phyloP scores from a whole-genome alignment of 2,113 vertebrate species.

The Lasiurus cinereus region DNA sequence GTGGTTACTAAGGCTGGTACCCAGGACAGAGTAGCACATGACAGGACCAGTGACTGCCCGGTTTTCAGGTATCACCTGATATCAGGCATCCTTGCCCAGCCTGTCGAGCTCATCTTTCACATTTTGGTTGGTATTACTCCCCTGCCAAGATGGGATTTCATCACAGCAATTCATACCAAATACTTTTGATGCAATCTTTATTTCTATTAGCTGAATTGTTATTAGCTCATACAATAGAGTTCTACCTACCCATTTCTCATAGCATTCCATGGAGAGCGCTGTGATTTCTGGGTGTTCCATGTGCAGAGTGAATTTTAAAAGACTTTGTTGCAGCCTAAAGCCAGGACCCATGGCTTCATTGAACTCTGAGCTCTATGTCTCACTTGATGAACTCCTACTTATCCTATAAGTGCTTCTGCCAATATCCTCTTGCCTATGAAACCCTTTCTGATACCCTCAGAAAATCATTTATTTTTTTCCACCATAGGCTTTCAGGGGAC shows the following conservation, averaged over 20 bases:
- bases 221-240: background rate
- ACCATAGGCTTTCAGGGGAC: background rate
- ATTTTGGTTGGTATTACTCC: background rate
- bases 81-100: background rate
- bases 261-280: background rate
- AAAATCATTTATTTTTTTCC: background rate
- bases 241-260: background rate
- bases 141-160: background rate
- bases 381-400: background rate
- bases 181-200: background rate
- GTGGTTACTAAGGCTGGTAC: background rate
- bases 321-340: background rate
- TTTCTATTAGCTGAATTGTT: background rate
- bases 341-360: background rate
- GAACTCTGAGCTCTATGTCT: background rate
- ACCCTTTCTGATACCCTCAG: background rate
- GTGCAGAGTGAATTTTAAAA: background rate
- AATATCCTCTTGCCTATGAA: background rate
- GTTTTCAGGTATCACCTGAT: background rate
- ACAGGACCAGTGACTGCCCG: background rate
- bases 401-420: background rate
- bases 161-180: background rate
- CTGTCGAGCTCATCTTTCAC: background rate
- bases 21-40: background rate
- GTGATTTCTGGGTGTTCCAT: background rate